Base-by-base conservation (phyloP, 2,113 vertebrate genomes). In the Cavia aperea region DNA sequence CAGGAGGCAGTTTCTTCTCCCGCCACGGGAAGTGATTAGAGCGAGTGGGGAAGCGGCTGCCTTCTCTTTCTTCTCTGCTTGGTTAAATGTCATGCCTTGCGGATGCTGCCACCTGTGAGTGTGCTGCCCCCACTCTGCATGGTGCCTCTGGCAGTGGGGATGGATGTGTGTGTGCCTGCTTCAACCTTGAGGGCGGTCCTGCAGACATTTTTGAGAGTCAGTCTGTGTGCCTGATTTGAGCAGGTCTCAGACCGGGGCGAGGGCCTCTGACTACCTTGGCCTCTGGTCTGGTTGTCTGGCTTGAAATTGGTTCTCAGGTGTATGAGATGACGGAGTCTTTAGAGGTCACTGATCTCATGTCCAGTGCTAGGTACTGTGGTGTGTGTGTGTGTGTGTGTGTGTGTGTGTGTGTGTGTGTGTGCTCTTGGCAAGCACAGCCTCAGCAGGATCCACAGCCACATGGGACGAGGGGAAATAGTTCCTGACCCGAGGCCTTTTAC, bases 11-110 rank as follows among this genome's bases (percentile, higher is more conserved):
- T 86, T 93, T 72, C 31, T 86, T 43, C 43, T n/a, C 7, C 5
- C 26, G 56, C 81, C 14, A 15, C 24, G 43, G 78, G 92, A 95
- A 60, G 29, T 72, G 81, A 31, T 89, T 54, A 51, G 31, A 39
- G 21, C 9, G 15, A 73, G 54, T 89, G 63, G 77, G 23, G 33
- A 31, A 19, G 21, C 36, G 60, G 29, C 31, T 56, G 6, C 85
- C 62, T 54, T 86, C 72, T 82, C 82, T 86, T 79, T 83, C 92
- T 78, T 56, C 62, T 26, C 79, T 86, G 60, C 4, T 6, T 33
- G 49, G 56, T 39, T 39, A 43, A 36, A 39, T 23, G 39, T 72
- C 90, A 83, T 8, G 7, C 70, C 7, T 5, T 46, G 79, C 83
- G 72, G 87, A 85, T 87, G 86, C 77, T 81, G 70, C 43, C 0